Percentiles rank a stretch among this genome's conserved stretches.
phyloP scores from a whole-genome alignment of 2,888 invertebrate genomes.

The Allacma fusca region DNA sequence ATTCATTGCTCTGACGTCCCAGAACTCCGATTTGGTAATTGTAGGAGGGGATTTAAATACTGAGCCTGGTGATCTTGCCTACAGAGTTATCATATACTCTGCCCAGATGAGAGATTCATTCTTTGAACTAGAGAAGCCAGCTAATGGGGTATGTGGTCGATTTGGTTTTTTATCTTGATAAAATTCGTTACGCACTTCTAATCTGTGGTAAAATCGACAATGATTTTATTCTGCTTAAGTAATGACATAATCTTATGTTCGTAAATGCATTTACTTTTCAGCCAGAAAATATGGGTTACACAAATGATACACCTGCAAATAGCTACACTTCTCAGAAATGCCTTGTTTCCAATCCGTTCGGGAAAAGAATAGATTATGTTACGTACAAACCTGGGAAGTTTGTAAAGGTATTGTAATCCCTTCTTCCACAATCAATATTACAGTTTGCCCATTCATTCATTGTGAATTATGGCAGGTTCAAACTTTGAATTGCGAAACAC shows the following conservation, averaged over 20 bases:
- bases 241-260: background rate
- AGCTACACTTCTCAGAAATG: slow-evolving; percentile 75
- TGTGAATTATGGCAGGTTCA: slow-evolving; percentile 63
- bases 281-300: slow-evolving; percentile 68
- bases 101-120: slow-evolving; percentile 61
- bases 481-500: slow-evolving; percentile 72
- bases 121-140: slow-evolving; percentile 49
- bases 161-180: background rate
- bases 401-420: slow-evolving; percentile 47
- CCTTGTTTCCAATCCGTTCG: slow-evolving; percentile 71
- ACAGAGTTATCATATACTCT: slow-evolving; percentile 68
- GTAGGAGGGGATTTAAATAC: slow-evolving; percentile 95
- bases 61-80: slow-evolving; percentile 84
- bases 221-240: slow-evolving; percentile 12
- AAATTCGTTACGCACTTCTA: background rate
- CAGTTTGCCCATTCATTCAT: background rate
- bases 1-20: slow-evolving; percentile 86
- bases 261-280: slow-evolving; percentile 31
- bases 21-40: slow-evolving; percentile 80
- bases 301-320: slow-evolving; percentile 82
- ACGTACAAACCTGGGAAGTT: slow-evolving; percentile 69
- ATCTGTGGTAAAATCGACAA: no score
- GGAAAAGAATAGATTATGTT: slow-evolving; percentile 93
- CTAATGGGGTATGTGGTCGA: slow-evolving; percentile 19
- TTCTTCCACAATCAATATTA: background rate